Evolutionary conservation across 2,113 vertebrate species (phyloP).

Genomic region (Phocoena phocoena): DNA sequence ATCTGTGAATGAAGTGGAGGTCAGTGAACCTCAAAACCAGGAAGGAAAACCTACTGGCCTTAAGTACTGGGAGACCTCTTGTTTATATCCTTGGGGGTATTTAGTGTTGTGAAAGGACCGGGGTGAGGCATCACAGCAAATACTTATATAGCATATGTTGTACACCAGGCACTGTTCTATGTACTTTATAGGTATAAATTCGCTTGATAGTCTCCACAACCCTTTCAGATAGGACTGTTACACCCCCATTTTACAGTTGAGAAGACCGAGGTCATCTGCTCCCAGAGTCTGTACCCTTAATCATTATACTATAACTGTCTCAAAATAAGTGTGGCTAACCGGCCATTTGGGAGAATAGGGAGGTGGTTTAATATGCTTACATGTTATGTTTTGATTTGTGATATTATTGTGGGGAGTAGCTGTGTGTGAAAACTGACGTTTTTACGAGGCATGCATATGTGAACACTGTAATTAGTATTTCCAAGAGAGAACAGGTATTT

Average conservation of each 20-base stretch:
- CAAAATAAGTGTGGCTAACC: not conserved
- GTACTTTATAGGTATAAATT: not conserved
- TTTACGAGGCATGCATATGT: not conserved
- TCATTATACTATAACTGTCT: not conserved
- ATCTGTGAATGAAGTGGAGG: not conserved
- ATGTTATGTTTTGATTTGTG: constrained; percentile 28
- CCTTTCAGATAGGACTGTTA: not conserved
- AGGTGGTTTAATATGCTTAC: not conserved
- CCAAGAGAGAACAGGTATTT: not conserved
- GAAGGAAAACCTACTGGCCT: not conserved
- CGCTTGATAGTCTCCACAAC: not conserved
- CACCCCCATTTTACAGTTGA: not conserved
- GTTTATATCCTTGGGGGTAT: not conserved
- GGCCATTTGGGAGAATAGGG: not conserved
- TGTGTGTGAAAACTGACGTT: not conserved
- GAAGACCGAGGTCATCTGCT: not conserved
- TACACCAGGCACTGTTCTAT: not conserved
- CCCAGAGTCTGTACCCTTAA: not conserved
- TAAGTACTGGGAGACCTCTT: not conserved
- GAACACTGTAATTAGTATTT: constrained; percentile 52
- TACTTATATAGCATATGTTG: fast-evolving
- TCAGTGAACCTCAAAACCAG: not conserved
- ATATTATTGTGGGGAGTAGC: not conserved
- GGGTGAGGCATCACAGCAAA: not conserved
- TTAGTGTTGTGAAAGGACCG: not conserved